phyloP scores from a whole-genome alignment of 1,140 invertebrate species.

The Drosophila littoralis region DNA sequence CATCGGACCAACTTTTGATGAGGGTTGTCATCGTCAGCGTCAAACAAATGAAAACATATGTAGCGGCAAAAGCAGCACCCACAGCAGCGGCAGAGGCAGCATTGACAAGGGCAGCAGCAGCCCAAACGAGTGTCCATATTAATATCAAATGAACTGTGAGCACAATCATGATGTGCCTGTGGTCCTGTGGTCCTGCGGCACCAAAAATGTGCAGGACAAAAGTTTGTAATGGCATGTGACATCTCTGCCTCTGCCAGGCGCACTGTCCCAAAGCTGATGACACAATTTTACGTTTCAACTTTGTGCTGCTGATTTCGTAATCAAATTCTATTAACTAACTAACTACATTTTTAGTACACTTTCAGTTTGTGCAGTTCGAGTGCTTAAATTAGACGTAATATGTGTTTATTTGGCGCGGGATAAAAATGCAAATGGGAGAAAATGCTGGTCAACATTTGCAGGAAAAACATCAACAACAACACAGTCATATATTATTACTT shows the following conservation, averaged over 20 bases:
- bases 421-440: no score
- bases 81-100: conserved; percentile 3
- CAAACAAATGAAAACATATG: conserved; percentile 82
- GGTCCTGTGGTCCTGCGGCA: conserved; percentile 24
- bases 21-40: conserved; percentile 81
- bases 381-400: neutral
- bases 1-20: conserved; percentile 79
- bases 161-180: conserved; percentile 58
- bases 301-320: conserved; percentile 24
- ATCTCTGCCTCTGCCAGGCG: neutral
- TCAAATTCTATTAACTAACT: conserved; percentile 23
- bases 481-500: no score
- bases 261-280: neutral
- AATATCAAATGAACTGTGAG: conserved; percentile 80
- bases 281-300: conserved; percentile 48
- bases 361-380: neutral
- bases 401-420: no score
- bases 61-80: conserved; percentile 56
- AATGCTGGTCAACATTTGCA: no score
- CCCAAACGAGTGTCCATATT: conserved; percentile 68
- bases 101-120: conserved; percentile 7
- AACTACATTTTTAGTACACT: conserved; percentile 15
- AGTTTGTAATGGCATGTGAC: conserved; percentile 50
- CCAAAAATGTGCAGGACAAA: conserved; percentile 33
- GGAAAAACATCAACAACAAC: no score